phyloP scores from a whole-genome alignment of 2,888 invertebrate species.

The Stenchaetothrips biformis region DNA sequence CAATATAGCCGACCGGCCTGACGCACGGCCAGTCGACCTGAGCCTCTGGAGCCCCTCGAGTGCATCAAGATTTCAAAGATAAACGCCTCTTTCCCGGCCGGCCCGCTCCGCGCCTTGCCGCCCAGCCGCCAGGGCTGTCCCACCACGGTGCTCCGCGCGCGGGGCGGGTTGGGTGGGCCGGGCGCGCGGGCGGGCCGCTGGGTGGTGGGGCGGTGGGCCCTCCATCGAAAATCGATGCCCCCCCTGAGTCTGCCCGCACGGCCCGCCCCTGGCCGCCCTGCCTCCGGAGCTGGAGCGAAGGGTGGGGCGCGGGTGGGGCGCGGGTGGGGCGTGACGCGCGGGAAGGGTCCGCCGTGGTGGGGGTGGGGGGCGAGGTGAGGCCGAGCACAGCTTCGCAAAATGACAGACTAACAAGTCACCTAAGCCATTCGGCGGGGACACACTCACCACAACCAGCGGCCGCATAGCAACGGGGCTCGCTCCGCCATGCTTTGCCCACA shows the following conservation, averaged over 20 bases:
- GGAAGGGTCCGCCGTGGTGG: no score
- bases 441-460: no score
- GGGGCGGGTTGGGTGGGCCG: not conserved
- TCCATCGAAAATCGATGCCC: constrained; percentile 24
- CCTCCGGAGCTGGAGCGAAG: not conserved
- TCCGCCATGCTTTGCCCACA: no score
- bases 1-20: no score
- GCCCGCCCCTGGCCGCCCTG: not conserved
- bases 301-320: no score
- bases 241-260: not conserved
- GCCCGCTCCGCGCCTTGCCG: not conserved
- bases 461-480: no score
- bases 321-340: no score
- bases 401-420: constrained; percentile 1
- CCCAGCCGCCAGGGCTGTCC: not conserved
- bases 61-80: not conserved
- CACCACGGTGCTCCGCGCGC: not conserved
- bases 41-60: not conserved
- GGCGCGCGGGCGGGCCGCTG: not conserved
- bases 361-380: no score
- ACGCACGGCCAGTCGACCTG: no score
- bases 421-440: not conserved
- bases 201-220: constrained; percentile 4
- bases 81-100: not conserved
- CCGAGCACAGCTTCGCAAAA: no score